Conservation (phyloP, 2,113 vertebrate species). For the Oceanites oceanicus region DNA sequence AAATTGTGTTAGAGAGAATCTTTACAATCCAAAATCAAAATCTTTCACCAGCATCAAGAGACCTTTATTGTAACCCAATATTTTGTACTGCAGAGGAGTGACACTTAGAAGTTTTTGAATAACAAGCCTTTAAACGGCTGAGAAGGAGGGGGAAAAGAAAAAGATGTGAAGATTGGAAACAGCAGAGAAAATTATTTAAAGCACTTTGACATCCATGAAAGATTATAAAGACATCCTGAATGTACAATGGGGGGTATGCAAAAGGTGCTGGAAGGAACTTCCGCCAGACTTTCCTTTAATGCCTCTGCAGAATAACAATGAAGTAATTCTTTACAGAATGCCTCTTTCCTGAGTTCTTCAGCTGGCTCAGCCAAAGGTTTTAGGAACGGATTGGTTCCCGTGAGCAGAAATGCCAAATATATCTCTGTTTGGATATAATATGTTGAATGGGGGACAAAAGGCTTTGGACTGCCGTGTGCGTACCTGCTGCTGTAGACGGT, state of each 20-base stretch:
- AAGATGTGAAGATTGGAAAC: not conserved
- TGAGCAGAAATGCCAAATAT: not conserved
- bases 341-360: not conserved
- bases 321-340: not conserved
- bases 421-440: not conserved
- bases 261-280: not conserved
- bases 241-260: not conserved
- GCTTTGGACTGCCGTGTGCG: not conserved
- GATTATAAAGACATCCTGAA: constrained; percentile 9
- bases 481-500: not conserved
- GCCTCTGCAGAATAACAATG: not conserved
- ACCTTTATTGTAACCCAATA: constrained; percentile 22
- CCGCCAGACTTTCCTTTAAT: not conserved
- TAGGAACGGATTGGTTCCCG: not conserved
- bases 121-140: not conserved
- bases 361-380: not conserved
- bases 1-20: constrained; percentile 37
- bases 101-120: not conserved
- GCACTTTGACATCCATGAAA: not conserved
- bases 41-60: constrained; percentile 44
- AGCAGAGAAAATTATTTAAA: not conserved
- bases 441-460: not conserved
- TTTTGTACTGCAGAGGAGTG: not conserved
- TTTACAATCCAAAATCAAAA: constrained; percentile 52
- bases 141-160: not conserved